phyloP scores from a whole-genome alignment of 2,113 vertebrate species.

The Phocoena phocoena region DNA sequence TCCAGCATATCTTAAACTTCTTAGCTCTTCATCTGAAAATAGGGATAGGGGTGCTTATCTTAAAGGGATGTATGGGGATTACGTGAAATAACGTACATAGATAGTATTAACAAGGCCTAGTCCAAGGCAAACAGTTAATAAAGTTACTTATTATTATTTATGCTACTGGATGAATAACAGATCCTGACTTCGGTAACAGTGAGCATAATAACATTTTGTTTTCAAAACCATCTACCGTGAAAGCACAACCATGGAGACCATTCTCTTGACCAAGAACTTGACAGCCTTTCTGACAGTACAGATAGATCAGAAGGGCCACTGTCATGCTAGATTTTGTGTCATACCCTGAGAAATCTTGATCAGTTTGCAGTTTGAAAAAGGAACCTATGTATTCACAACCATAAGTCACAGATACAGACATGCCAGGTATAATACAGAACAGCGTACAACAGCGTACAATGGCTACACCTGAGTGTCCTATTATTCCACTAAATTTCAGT shows the following conservation, averaged over 20 bases:
- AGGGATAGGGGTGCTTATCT: not conserved
- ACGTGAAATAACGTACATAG: not conserved
- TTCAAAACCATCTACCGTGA: constrained; percentile 1
- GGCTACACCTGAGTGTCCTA: constrained; percentile 15
- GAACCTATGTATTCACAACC: not conserved
- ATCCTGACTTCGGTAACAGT: not conserved
- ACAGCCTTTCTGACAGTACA: not conserved
- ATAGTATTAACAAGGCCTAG: not conserved
- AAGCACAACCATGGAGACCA: not conserved
- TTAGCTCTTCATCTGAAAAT: not conserved
- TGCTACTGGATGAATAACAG: not conserved
- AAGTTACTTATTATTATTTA: not conserved
- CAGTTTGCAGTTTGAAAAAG: not conserved
- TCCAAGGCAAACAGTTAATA: not conserved
- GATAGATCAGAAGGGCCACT: not conserved
- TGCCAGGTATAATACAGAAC: not conserved
- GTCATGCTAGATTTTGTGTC: not conserved
- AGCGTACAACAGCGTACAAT: not conserved
- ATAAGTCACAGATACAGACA: not conserved
- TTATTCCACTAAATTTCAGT: constrained; percentile 69
- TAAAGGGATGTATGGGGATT: not conserved
- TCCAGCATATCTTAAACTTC: not conserved
- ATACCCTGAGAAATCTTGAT: not conserved
- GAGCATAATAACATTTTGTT: constrained; percentile 5
- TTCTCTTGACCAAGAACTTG: not conserved